Base-by-base conservation (phyloP, 2,888 invertebrate species). In the Hartigia nigra region DNA sequence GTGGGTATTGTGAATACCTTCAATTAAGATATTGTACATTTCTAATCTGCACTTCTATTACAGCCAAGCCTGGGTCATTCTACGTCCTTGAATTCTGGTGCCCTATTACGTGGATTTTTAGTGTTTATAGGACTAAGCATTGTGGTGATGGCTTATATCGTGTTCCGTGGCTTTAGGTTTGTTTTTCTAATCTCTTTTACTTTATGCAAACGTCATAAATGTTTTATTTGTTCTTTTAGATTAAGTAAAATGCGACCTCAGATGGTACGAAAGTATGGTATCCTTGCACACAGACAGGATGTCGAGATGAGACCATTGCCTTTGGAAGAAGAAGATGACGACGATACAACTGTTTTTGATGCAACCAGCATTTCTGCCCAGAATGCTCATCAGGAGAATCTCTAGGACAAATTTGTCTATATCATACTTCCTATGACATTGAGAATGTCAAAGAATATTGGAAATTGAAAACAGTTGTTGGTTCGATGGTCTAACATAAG, bases 231-330 rank as follows among this genome's bases (percentile, higher is more conserved):
- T 80, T 34, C 31, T 11, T 79, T 12, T 78, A 92, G 92, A 81
- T 83, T 92, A 81, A 90, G 84, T 83, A 91, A 91, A 82, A 86
- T 88, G 32, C 89, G 90, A 78, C 88, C 92, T 39, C 91, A 92
- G 80, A 90, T 91, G 90, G 88, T 92, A 70, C 86, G 92, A 78
- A 92, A 92, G 80, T 92, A 92, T 77, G 92, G 92, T n/a, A 85
- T 92, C 31, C 86, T 92, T 39, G 89, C 92, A 31, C 90, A 91
- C 80, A 88, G 90, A 80, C 92, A 92, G 82, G 92, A 92, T 79
- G 89, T 92, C 75, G 92, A 92, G 82, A 92, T 92, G 92, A 86
- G 92, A 79, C 92, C 92, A 74, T 85, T 92, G 75, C 92, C 92
- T 12, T 86, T 91, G 77, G 92, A 92, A 36, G 92, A 92, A 78